Percentiles rank a stretch among this genome's conserved stretches.
Conservation (phyloP, 2,797 vertebrate genomes). For the Amblyraja radiata region DNA sequence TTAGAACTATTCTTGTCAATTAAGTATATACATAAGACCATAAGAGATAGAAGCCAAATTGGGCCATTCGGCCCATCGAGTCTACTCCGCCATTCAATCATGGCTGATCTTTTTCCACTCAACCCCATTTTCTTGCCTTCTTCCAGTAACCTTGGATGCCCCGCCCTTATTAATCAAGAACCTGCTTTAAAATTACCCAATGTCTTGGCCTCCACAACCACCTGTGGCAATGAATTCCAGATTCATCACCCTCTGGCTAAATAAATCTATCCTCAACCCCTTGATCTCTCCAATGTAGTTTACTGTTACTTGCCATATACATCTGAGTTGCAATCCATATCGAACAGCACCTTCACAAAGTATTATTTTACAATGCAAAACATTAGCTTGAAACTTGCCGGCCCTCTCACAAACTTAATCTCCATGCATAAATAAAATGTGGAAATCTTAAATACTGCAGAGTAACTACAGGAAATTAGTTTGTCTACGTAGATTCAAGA, state of each 20-base stretch:
- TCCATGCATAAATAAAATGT: neutral
- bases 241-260: too few relatives aligned
- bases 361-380: neutral
- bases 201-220: too few relatives aligned
- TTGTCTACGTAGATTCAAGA: neutral
- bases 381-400: neutral
- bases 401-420: neutral
- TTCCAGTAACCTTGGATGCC: too few relatives aligned
- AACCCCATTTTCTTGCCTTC: too few relatives aligned
- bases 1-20: neutral
- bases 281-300: too few relatives aligned
- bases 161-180: too few relatives aligned
- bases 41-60: too few relatives aligned
- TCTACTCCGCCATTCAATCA: too few relatives aligned
- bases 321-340: neutral
- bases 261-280: neutral
- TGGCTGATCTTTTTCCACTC: too few relatives aligned
- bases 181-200: too few relatives aligned
- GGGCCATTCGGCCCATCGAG: too few relatives aligned
- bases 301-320: neutral
- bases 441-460: neutral
- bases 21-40: neutral
- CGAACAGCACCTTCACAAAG: neutral
- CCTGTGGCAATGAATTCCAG: too few relatives aligned
- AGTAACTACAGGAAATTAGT: neutral